These are phyloP conservation scores for Fregetta grallaria DNA, from an alignment of 2,113 vertebrate genomes.

Conservation along the genomic window DNA sequence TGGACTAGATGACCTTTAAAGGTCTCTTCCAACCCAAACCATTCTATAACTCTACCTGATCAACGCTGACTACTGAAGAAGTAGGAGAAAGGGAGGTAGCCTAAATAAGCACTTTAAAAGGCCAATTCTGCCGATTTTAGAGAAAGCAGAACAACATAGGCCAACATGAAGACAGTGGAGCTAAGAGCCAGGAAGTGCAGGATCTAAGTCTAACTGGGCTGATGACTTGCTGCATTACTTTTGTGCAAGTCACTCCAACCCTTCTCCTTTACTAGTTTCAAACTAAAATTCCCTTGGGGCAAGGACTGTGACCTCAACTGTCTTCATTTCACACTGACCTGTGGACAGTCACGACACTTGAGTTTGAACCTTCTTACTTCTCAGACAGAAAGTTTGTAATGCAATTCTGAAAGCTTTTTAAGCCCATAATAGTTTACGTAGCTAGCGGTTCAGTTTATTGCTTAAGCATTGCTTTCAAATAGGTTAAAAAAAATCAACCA, in stretches of 20 bases:
- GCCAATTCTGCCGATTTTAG: neutral
- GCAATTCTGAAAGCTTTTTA: neutral
- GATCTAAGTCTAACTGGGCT: neutral
- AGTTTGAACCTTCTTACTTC: neutral
- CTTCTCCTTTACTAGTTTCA: neutral
- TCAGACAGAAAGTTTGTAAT: neutral
- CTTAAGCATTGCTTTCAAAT: neutral
- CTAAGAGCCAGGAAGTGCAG: neutral
- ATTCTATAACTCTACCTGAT: neutral
- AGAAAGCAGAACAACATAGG: neutral
- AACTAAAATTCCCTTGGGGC: neutral
- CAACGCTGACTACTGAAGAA: fast-evolving
- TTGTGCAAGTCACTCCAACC: neutral
- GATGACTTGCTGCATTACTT: neutral
- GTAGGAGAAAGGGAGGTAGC: neutral
- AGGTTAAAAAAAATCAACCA: neutral
- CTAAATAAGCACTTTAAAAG: neutral
- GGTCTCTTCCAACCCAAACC: neutral
- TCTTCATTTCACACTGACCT: neutral
- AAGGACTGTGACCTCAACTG: neutral
- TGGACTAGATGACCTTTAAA: neutral
- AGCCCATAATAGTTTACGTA: neutral
- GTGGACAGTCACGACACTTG: neutral
- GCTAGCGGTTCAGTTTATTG: neutral
- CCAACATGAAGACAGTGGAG: neutral